These are phyloP conservation scores for Oreotrochilus melanogaster DNA, from an alignment of 2,113 vertebrate species.

Conservation along the genomic window DNA sequence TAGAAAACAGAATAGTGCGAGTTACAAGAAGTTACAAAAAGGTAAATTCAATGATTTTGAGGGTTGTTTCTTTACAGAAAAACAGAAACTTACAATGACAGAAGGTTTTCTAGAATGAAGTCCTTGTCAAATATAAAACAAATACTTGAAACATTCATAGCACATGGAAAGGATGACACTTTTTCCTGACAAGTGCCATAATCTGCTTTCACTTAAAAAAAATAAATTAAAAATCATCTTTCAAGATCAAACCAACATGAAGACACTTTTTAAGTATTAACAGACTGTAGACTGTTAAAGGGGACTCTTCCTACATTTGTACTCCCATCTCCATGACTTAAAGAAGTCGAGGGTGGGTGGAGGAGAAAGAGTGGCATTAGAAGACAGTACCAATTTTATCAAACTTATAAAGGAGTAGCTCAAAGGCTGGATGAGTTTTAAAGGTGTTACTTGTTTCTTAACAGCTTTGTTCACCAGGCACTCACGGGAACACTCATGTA, in stretches of 20 bases:
- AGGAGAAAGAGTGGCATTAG: neutral
- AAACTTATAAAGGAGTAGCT: neutral
- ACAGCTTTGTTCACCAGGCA: neutral
- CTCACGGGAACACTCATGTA: neutral
- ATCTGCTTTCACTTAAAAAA: neutral
- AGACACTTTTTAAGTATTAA: neutral
- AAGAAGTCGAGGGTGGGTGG: neutral
- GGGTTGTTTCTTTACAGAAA: neutral
- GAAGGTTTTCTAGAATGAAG: neutral
- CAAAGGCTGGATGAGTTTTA: neutral
- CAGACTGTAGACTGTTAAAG: neutral
- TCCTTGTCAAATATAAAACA: conserved; percentile 11
- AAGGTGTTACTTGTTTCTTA: neutral
- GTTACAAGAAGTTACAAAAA: neutral
- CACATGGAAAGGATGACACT: neutral
- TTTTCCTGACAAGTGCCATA: conserved; percentile 15
- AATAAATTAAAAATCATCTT: neutral
- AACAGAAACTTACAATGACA: neutral
- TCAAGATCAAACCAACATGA: neutral
- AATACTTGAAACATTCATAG: conserved; percentile 7
- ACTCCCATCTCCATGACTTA: neutral
- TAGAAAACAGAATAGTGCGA: neutral
- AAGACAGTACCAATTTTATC: neutral
- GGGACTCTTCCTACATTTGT: neutral
- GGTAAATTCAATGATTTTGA: neutral